Evolutionary conservation across 2,888 invertebrate genomes (phyloP), one percentile per base, ranked within the genome.

Genomic region (Euplagia quadripunctaria): DNA sequence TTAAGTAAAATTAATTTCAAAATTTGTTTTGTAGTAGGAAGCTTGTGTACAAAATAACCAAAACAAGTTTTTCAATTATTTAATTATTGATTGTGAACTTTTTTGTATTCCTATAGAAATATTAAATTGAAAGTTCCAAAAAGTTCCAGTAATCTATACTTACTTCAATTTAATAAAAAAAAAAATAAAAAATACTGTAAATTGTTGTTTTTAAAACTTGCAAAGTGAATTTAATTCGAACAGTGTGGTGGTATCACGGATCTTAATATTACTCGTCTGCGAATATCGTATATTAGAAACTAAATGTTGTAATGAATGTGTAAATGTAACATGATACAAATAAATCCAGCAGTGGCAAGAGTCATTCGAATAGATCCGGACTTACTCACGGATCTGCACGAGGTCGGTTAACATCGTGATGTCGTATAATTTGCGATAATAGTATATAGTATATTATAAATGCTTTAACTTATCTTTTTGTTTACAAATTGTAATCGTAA

Each of bases 321-420:
- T 70, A 72, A 31, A 31, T 31, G 61, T 68, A 76, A 71, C 77
- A 83, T 70, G 42, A 74, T 68, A 79, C 69, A 65, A 70, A 78
- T 84, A 79, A 76, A 82, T 82, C 78, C 79, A 80, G 71, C 79
- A 81, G 84, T 80, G 82, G 79, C 84, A 82, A 80, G 75, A 81
- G 82, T 81, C 80, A 85, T 76, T 84, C 72, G 73, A 77, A 75
- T 66, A 82, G 85, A 88, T 86, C 88, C 87, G 88, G 87, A 86
- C 82, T 83, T 79, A 84, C 80, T 89, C 82, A 87, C 89, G 90
- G 90, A 91, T 88, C 86, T 86, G 74, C 68, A 63, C 90, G 89
- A 91, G 91, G 91, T 88, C 89, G 87, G 76, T 82, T 81, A 79
- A 74, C 75, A 77, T 85, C 84, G 86, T 83, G 85, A 82, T 73